Conservation (phyloP, 2,113 vertebrate species). For the Eubucco bourcierii region DNA sequence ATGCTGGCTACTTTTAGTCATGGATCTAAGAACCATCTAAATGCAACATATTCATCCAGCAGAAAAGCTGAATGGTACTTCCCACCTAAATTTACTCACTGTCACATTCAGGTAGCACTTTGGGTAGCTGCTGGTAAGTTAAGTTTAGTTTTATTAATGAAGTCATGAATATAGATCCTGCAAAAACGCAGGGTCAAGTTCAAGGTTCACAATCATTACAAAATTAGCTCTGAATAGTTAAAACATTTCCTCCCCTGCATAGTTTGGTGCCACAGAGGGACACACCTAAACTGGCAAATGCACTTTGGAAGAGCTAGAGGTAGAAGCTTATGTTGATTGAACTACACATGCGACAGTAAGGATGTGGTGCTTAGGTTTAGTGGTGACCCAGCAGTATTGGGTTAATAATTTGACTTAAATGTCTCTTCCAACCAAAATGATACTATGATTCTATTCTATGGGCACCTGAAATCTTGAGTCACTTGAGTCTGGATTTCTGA, state of each 20-base stretch:
- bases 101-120: neutral
- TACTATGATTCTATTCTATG: too few relatives aligned
- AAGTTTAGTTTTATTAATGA: neutral
- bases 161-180: neutral
- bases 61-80: neutral
- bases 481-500: neutral
- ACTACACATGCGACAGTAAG: neutral
- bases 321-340: neutral
- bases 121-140: neutral
- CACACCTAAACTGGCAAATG: neutral
- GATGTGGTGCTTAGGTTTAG: neutral
- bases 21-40: neutral
- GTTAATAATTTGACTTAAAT: too few relatives aligned
- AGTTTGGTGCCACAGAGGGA: neutral
- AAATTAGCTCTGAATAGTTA: neutral
- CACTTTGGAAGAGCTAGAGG: neutral
- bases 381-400: too few relatives aligned
- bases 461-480: neutral
- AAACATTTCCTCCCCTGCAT: neutral
- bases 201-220: neutral
- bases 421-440: too few relatives aligned
- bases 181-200: neutral
- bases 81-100: neutral
- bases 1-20: neutral
- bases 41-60: neutral